phyloP scores from a whole-genome alignment of 2,888 invertebrate species.

The Salticus scenicus region DNA sequence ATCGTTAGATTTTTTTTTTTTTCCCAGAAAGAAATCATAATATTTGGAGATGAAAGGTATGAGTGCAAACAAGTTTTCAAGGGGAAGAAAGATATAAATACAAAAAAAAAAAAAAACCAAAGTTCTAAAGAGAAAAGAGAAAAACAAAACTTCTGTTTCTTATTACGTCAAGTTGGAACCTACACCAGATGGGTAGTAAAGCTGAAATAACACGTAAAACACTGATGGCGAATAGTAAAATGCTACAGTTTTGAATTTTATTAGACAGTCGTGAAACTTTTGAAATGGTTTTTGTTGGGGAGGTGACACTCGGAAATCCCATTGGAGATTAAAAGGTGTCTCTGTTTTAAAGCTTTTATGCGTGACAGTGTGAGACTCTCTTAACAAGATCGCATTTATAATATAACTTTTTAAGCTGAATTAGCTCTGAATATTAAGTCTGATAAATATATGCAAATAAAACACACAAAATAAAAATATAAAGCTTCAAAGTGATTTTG shows the following conservation, averaged over 20 bases:
- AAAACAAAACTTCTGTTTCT: not conserved
- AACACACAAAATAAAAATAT: too few species aligned
- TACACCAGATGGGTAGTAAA: not conserved
- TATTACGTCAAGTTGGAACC: not conserved
- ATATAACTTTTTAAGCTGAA: too few species aligned
- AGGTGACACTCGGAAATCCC: not conserved
- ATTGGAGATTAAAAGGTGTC: too few species aligned
- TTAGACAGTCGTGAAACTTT: not conserved
- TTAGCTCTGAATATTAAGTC: too few species aligned
- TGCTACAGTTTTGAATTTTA: not conserved
- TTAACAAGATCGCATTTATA: too few species aligned
- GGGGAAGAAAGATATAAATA: not conserved
- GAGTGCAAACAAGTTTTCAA: not conserved
- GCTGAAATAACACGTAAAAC: not conserved
- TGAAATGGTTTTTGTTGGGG: not conserved
- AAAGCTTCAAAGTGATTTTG: too few species aligned
- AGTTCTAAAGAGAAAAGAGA: not conserved
- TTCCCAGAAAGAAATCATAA: not conserved
- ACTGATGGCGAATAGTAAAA: not conserved
- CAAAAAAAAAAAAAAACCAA: not conserved
- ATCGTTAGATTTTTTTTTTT: not conserved
- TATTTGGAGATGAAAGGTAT: not conserved
- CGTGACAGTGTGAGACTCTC: too few species aligned
- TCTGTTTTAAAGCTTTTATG: too few species aligned
- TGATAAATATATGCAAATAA: too few species aligned